phyloP scores from a whole-genome alignment of 2,113 vertebrate species.

The Tachysurus fulvidraco region DNA sequence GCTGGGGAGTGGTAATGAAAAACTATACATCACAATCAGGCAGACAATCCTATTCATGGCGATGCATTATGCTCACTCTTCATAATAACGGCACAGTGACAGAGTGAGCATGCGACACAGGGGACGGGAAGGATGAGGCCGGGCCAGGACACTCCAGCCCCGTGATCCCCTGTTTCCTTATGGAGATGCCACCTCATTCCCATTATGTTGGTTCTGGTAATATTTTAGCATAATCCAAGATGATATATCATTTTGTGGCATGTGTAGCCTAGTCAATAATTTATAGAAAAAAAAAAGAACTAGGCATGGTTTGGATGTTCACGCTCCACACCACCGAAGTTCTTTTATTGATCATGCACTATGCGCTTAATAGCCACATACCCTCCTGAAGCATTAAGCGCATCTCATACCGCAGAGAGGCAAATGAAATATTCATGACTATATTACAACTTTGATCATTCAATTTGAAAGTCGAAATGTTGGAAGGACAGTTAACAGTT shows the following conservation, averaged over 20 bases:
- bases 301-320: slow-evolving; percentile 1
- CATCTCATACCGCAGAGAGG: background rate
- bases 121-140: slow-evolving; percentile 53
- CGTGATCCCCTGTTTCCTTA: slow-evolving; percentile 40
- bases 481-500: slow-evolving; percentile 10
- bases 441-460: slow-evolving; percentile 33
- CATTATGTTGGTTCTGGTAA: slow-evolving; percentile 45
- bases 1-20: slow-evolving; percentile 98
- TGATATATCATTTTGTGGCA: slow-evolving; percentile 59
- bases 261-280: slow-evolving; percentile 54
- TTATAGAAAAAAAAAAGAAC: slow-evolving; percentile 32
- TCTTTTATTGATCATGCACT: slow-evolving; percentile 34
- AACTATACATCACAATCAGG: slow-evolving; percentile 99
- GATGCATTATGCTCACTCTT: slow-evolving; percentile 93
- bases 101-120: slow-evolving; percentile 56
- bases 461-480: slow-evolving; percentile 22
- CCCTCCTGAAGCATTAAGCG: background rate
- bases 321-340: slow-evolving; percentile 11
- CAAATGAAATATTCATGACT: slow-evolving; percentile 31
- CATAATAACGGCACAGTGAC: slow-evolving; percentile 86
- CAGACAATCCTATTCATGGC: slow-evolving; percentile 97
- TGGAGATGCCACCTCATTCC: slow-evolving; percentile 49
- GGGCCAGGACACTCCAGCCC: slow-evolving; percentile 44
- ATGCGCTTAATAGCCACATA: slow-evolving; percentile 11
- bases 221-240: slow-evolving; percentile 53